Base-by-base conservation (phyloP, 2,797 vertebrate genomes). In the Enoplosus armatus region DNA sequence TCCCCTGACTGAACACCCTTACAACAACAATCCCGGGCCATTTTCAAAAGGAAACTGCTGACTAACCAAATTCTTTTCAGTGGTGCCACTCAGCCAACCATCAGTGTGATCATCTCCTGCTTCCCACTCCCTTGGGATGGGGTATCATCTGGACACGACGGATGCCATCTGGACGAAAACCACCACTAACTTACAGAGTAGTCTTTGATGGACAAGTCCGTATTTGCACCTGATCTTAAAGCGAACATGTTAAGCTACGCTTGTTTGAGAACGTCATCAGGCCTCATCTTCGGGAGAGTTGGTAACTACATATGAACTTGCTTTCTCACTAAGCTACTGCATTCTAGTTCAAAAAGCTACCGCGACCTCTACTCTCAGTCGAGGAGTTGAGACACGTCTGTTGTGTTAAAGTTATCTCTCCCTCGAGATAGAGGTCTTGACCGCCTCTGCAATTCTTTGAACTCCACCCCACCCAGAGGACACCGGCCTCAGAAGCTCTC, bases 11-110 rank as follows among this genome's bases (percentile, higher is more conserved):
- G 92, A 93, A 90, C 93, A 94, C 85, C 92, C 91, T 85, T 95
- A 93, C 72, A 94, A 93, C 91, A 96, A 96, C 95, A 96, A 91
- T 92, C 89, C 86, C 50, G 85, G 92, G 87, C 64, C 90, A 78
- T 92, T 95, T 92, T 93, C 90, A 90, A 95, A 95, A 90, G 92
- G 82, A 94, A 95, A 95, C 79, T 77, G 94, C 95, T 95, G 95
- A 95, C 94, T 87, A 84, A 87, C 77, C 90, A 93, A 92, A 95
- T 95, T 95, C 93, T 92, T 95, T 94, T 93, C 91, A 90, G 72
- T 22, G 59, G 86, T 92, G 90, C 83, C 80, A 80, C 85, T 85
- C 90, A 92, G 90, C 87, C 88, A 87, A 90, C 85, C 93, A 82
- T 90, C 75, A 77, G 80, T 82, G 87, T 77, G 91, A 94, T 92